Evolutionary conservation across 2,113 vertebrate genomes (phyloP).

Genomic region (Callopanchax toddi): DNA sequence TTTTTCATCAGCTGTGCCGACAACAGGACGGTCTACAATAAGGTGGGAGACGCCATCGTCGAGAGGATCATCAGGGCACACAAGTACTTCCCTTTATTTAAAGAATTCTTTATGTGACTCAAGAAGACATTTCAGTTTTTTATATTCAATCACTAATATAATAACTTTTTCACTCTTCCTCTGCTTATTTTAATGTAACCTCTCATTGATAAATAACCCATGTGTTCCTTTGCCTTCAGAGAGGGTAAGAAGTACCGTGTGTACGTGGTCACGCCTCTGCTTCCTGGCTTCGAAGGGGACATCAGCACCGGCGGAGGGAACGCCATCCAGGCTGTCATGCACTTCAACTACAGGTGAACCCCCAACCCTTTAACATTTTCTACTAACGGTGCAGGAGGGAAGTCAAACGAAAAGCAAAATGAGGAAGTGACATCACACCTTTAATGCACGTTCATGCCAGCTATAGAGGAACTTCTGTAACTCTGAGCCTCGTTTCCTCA

Average conservation of each 20-base stretch:
- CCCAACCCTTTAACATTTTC: background rate
- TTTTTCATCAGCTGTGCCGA: constrained; percentile 98
- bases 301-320: constrained; percentile 94
- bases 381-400: constrained; percentile 7
- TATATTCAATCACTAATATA: too few relatives aligned
- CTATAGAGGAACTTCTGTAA: too few relatives aligned
- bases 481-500: constrained; percentile 51
- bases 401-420: constrained; percentile 1
- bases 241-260: constrained; percentile 89
- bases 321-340: constrained; percentile 95
- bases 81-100: constrained; percentile 79
- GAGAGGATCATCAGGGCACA: constrained; percentile 93
- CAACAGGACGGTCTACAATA: constrained; percentile 91
- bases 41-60: constrained; percentile 91
- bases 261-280: constrained; percentile 92
- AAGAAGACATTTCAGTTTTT: too few relatives aligned
- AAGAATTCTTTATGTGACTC: too few relatives aligned
- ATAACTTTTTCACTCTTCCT: background rate
- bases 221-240: constrained; percentile 69
- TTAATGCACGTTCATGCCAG: too few relatives aligned
- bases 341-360: constrained; percentile 95
- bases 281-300: constrained; percentile 97
- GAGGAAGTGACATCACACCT: background rate
- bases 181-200: background rate
- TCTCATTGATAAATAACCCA: background rate